Evolutionary conservation across 2,113 vertebrate species (phyloP).

Genomic region (Phainopepla nitens): DNA sequence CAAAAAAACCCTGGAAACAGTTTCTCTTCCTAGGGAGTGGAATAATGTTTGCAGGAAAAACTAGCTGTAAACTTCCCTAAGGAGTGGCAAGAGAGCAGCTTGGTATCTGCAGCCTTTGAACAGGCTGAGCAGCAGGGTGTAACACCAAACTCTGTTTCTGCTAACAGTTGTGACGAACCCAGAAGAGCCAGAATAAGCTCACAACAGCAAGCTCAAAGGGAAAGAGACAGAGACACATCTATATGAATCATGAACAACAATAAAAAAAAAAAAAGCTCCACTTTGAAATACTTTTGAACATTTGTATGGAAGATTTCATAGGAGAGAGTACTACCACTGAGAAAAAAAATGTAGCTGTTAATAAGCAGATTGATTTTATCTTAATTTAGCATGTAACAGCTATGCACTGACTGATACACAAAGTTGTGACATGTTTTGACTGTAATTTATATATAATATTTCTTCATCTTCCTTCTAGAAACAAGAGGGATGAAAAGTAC

Average conservation of each 20-base stretch:
- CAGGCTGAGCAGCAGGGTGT: background rate
- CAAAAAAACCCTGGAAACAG: background rate
- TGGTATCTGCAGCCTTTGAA: background rate
- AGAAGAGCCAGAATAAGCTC: background rate
- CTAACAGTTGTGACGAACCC: background rate
- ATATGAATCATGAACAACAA: background rate
- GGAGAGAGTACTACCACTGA: background rate
- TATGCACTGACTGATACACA: background rate
- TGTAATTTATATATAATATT: background rate
- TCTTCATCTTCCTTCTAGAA: background rate
- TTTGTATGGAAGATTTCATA: background rate
- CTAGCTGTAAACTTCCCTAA: background rate
- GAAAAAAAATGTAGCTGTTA: background rate
- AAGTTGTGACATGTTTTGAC: background rate
- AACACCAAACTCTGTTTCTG: background rate
- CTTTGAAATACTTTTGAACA: background rate
- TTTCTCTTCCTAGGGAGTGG: background rate
- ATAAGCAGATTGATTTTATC: background rate
- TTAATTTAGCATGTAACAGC: background rate
- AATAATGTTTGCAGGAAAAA: background rate
- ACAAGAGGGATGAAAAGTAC: background rate
- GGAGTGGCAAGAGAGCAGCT: background rate
- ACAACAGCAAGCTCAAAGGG: background rate
- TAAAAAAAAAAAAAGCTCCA: accelerated
- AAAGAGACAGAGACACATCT: background rate